These are phyloP conservation scores for Arrhamphus sclerolepis DNA, from an alignment of 2,797 vertebrate species.

Conservation along the genomic window DNA sequence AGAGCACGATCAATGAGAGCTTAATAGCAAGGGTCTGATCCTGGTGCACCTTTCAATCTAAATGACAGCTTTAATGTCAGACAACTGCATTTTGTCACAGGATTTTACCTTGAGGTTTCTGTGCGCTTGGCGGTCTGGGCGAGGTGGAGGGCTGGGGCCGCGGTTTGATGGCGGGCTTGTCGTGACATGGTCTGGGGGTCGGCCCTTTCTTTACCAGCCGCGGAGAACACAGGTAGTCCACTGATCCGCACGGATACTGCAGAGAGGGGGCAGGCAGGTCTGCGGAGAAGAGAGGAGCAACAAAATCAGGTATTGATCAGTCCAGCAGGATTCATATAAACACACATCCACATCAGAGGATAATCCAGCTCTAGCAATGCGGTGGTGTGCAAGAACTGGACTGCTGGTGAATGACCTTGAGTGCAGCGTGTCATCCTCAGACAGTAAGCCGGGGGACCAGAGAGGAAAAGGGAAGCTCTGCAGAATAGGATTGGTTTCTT, in stretches of 20 bases:
- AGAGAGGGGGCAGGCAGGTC: constrained; percentile 78
- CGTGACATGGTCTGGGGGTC: constrained; percentile 78
- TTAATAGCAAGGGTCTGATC: constrained; percentile 19
- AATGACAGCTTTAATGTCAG: constrained; percentile 13
- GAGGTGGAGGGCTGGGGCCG: constrained; percentile 73
- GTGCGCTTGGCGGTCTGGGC: constrained; percentile 74
- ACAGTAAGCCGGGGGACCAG: constrained; percentile 25
- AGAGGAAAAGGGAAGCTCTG: constrained; percentile 26
- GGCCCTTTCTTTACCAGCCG: constrained; percentile 74
- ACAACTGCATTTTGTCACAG: not conserved
- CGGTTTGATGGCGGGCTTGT: constrained; percentile 77
- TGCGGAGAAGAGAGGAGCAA: constrained; percentile 41
- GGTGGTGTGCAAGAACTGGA: not conserved
- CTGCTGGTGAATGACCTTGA: constrained; percentile 58
- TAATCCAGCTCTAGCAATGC: constrained; percentile 29
- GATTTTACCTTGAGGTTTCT: constrained; percentile 87
- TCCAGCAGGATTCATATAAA: constrained; percentile 18
- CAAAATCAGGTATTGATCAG: constrained; percentile 25
- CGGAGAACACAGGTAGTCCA: constrained; percentile 74
- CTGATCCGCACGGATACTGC: constrained; percentile 79
- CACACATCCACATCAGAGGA: not conserved
- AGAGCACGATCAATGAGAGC: constrained; percentile 31
- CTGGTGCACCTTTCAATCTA: constrained; percentile 39
- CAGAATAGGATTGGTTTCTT: constrained; percentile 2
- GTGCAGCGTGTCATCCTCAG: constrained; percentile 18